Evolutionary conservation across 2,113 vertebrate genomes (phyloP).

Genomic region (Scolopax mira): DNA sequence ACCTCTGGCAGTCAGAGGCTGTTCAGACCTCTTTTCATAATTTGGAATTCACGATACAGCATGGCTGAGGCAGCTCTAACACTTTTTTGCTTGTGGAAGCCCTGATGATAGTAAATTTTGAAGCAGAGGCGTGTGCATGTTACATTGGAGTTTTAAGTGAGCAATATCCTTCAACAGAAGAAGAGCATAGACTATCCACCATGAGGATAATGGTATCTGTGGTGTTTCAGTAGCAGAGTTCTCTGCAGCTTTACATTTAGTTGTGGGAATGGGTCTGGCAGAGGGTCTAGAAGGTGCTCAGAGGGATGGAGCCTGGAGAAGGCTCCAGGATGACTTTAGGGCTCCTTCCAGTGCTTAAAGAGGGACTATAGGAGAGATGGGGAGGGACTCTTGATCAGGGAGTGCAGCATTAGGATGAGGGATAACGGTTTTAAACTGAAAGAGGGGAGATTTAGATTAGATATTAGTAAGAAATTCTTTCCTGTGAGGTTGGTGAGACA

Average conservation of each 20-base stretch:
- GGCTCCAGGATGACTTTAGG: too few relatives aligned
- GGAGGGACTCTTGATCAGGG: too few relatives aligned
- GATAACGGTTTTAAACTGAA: too few relatives aligned
- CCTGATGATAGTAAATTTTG: background rate
- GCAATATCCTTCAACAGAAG: background rate
- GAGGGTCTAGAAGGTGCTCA: too few relatives aligned
- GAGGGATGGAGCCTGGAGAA: too few relatives aligned
- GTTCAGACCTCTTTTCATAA: background rate
- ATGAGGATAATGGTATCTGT: background rate
- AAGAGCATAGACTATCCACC: background rate
- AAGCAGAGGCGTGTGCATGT: background rate
- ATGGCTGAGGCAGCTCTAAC: background rate
- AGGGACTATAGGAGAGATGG: too few relatives aligned
- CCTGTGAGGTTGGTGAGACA: too few relatives aligned
- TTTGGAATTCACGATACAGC: background rate
- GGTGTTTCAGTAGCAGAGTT: background rate
- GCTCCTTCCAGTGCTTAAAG: too few relatives aligned
- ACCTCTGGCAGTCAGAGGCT: background rate
- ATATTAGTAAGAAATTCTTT: too few relatives aligned
- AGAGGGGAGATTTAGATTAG: too few relatives aligned
- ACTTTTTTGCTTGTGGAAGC: background rate
- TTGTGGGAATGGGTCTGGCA: background rate
- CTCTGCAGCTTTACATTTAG: background rate
- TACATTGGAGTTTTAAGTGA: background rate
- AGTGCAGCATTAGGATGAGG: too few relatives aligned